Base-by-base conservation (phyloP, 2,113 vertebrate genomes). In the Calyptommatus sinebrachiatus region DNA sequence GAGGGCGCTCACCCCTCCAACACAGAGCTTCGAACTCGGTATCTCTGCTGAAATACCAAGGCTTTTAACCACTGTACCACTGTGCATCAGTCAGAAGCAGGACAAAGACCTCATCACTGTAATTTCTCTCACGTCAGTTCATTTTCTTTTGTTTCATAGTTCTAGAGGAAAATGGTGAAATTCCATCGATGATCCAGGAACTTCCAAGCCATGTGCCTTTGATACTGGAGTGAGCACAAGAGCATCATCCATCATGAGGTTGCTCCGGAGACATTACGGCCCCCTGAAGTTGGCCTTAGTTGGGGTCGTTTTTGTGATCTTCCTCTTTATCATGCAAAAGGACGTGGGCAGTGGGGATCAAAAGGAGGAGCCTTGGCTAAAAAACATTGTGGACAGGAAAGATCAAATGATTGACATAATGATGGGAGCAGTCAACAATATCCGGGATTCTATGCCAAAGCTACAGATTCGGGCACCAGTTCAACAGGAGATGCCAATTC, bases 381-480 rank as follows among this genome's bases (percentile, higher is more conserved):
- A 94, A 81, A 97, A 97, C 70, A 95, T 98, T 31, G 96, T 95
- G 28, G 90, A 87, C 61, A 94, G 92, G 85, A 95, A 95, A 88
- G 97, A 94, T 46, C 94, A 95, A 7, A 86, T 99, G 83, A 87
- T 99, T 5, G 95, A 92, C 24, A 94, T 99, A 83, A 97, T 99
- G 87, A 88, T 96, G 28, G 96, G 95, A 0, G 98, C 96, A 0
- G 93, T 98, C 67, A 94, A 98, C 90, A 99, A 99, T 91, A 91
- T 99, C 1, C 94, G 92, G 0, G 95, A 96, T 9, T 95, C 92
- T 0, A 92, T 95, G 91, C 95, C 95, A 0, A 94, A 93, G 24
- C 95, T 99, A 88, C 98, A 99, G 93, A 99, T 99, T 28, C 46
- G 94, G 2, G 96, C 97, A 2, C 97, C 97, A 0, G 89, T 95